phyloP scores from a whole-genome alignment of 2,888 invertebrate species.

The Tenthredo mesomela region DNA sequence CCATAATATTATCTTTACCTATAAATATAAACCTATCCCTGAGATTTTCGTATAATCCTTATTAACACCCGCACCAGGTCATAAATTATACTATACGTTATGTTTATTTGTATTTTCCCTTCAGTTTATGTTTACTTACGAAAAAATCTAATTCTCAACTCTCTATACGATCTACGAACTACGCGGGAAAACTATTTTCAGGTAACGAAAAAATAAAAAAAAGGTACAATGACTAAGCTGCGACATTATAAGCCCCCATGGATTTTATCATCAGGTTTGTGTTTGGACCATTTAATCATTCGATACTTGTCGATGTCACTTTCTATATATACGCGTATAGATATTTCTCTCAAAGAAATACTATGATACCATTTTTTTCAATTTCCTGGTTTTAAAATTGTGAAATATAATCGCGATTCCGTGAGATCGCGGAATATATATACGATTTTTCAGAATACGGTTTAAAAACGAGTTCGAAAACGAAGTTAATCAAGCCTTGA shows the following conservation, averaged over 20 bases:
- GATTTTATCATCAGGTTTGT: conserved; percentile 13
- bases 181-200: background rate
- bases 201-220: background rate
- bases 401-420: background rate
- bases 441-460: background rate
- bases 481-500: conserved; percentile 27
- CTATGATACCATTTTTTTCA: background rate
- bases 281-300: conserved; percentile 25
- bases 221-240: background rate
- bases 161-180: background rate
- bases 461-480: background rate
- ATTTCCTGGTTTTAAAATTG: background rate
- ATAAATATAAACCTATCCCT: background rate
- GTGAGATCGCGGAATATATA: background rate
- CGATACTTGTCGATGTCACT: background rate
- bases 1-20: background rate
- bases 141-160: background rate
- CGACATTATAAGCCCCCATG: background rate
- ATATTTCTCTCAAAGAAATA: background rate
- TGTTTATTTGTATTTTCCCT: conserved; percentile 11
- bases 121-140: background rate
- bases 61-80: background rate
- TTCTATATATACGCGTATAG: background rate
- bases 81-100: background rate
- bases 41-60: background rate